Evolutionary conservation across 1,140 invertebrate genomes (phyloP), one percentile per base, ranked within the genome.

Genomic region (Pseudachorutes palmiensis): DNA sequence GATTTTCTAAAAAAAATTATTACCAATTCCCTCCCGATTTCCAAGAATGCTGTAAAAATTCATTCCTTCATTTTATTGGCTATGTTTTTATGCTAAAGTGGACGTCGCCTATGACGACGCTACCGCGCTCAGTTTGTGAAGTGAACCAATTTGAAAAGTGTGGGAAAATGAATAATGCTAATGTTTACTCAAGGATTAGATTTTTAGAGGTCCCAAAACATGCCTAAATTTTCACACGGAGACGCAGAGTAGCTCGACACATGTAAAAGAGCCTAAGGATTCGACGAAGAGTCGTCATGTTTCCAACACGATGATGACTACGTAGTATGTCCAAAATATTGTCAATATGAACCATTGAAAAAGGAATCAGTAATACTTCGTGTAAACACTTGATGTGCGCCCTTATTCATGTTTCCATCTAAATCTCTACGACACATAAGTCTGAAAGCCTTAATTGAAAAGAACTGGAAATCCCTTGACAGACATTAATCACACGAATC

Each of bases 401-500:
- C 19, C 9, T 9, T 67, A 66, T 65, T 67, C 62, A 70, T 67
- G 69, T 67, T 70, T 70, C 65, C 65, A 64, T 49, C 19, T 45
- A 67, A 70, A 70, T 70, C 69, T 70, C 62, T 62, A 64, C 22
- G 29, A 65, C 61, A 70, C 66, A 70, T 65, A 19, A 70, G 36
- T 66, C 55, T 45, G 36, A 9, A 9, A 12, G 9, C 9, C 36
- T 45, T 45, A 45, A 45, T 45, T 45, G 36, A 45, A 45, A 45
- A 45, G 36, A 45, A 45, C 36, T 45, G 36, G 19, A 59, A 70
- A 70, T 70, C 69, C 60, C 62, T 65, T 45, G 66, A 64, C 65
- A 60, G 69, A 67, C 64, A 70, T 70, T 70, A 70, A 70, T 70
- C 69, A 70, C 69, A 70, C 69, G 69, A 70, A 66, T 66, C 66